These are phyloP conservation scores for Polypterus senegalus DNA, from an alignment of 2,113 vertebrate species.

Conservation along the genomic window DNA sequence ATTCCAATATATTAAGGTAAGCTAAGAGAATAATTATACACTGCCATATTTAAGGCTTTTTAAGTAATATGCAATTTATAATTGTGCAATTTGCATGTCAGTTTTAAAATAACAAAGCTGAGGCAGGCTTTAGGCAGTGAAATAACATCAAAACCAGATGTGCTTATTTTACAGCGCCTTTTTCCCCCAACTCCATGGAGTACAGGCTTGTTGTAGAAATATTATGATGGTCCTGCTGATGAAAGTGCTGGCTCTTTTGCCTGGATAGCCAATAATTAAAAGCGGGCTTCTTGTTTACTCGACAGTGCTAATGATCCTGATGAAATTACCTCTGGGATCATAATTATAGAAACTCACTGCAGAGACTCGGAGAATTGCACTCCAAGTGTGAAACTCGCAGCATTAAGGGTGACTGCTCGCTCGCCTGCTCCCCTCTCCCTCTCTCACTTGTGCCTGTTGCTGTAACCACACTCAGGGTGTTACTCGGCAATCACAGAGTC, in stretches of 20 bases:
- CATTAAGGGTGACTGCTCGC: slow-evolving; percentile 20
- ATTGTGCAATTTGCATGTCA: too few species aligned
- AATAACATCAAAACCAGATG: too few species aligned
- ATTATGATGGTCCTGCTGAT: slow-evolving; percentile 57
- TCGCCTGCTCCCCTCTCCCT: not conserved
- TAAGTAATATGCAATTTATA: too few species aligned
- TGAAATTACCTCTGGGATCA: slow-evolving; percentile 71
- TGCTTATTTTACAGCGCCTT: too few species aligned
- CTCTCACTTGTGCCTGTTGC: not conserved
- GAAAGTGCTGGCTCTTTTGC: slow-evolving; percentile 52
- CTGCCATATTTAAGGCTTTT: too few species aligned
- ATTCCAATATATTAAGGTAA: too few species aligned
- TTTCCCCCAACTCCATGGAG: too few species aligned
- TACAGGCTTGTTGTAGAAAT: slow-evolving; percentile 45
- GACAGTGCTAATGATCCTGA: slow-evolving; percentile 69
- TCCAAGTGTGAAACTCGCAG: slow-evolving; percentile 32
- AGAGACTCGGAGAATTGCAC: slow-evolving; percentile 39
- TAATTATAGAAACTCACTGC: slow-evolving; percentile 66
- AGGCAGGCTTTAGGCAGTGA: too few species aligned
- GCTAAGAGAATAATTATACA: too few species aligned
- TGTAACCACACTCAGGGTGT: not conserved
- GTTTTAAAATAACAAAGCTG: too few species aligned
- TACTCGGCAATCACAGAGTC: not conserved
- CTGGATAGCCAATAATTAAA: slow-evolving; percentile 67
- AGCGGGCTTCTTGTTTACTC: slow-evolving; percentile 63